Evolutionary conservation across 2,888 invertebrate species (phyloP).

Genomic region (Slavum lentiscoides): DNA sequence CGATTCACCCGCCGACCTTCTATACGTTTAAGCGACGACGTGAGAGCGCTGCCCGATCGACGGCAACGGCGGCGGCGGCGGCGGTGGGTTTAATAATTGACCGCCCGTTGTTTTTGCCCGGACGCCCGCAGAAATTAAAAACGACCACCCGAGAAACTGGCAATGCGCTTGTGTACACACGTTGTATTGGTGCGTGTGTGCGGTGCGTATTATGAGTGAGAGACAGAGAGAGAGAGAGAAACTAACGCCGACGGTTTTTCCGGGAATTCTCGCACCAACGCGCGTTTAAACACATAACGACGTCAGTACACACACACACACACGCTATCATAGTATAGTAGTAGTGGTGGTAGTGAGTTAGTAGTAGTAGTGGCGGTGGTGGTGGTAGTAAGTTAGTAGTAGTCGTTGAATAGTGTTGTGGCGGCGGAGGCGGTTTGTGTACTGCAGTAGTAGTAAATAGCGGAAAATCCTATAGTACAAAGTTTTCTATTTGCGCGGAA

Average conservation of each 20-base stretch:
- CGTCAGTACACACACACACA: neutral
- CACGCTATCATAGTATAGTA: neutral
- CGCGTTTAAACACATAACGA: conserved; percentile 18
- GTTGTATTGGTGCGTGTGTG: neutral
- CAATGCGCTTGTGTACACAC: neutral
- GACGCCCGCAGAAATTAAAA: conserved; percentile 54
- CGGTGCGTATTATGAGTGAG: neutral
- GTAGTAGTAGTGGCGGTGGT: neutral
- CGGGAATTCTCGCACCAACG: conserved; percentile 50
- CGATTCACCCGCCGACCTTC: neutral
- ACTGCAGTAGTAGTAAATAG: conserved; percentile 11
- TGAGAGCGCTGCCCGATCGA: neutral
- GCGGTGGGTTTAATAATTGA: conserved; percentile 53
- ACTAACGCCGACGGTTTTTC: conserved; percentile 30
- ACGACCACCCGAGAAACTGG: conserved; percentile 36
- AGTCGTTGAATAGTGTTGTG: neutral
- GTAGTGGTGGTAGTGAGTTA: no score
- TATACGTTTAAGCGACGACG: conserved; percentile 36
- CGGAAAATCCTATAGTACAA: conserved; percentile 38
- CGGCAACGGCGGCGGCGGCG: conserved; percentile 3
- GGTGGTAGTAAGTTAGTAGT: neutral
- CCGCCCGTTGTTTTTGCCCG: conserved; percentile 54
- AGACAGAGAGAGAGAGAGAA: neutral
- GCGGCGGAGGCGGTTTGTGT: neutral
- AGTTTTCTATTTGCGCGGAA: conserved; percentile 29